These are phyloP conservation scores for Sebastes fasciatus DNA, from an alignment of 2,113 vertebrate species.

Conservation along the genomic window DNA sequence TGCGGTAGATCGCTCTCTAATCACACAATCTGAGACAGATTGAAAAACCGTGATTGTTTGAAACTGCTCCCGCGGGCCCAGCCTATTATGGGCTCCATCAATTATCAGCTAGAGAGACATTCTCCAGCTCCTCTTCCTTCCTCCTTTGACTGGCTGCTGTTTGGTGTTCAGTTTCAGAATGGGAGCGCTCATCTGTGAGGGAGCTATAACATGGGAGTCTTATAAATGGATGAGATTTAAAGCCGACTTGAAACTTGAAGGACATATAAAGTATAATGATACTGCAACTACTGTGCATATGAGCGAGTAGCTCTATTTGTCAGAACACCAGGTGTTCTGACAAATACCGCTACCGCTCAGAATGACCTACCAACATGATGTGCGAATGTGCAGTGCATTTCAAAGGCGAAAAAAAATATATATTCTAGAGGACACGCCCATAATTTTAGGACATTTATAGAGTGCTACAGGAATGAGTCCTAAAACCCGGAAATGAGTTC, in stretches of 20 bases:
- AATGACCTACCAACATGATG: too few species aligned
- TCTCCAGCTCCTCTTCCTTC: conserved; percentile 1
- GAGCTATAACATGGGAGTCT: neutral
- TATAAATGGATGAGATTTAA: conserved; percentile 16
- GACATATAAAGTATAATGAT: neutral
- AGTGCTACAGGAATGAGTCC: too few species aligned
- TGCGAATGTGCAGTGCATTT: too few species aligned
- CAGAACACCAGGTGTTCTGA: too few species aligned
- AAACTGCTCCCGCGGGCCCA: conserved; percentile 36
- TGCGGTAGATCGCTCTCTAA: conserved; percentile 46
- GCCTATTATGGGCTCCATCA: conserved; percentile 31
- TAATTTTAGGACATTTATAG: too few species aligned
- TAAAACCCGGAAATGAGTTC: too few species aligned
- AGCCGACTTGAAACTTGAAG: neutral
- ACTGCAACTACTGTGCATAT: neutral
- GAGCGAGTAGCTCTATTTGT: too few species aligned
- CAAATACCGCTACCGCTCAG: too few species aligned
- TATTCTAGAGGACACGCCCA: too few species aligned
- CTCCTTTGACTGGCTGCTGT: conserved; percentile 5
- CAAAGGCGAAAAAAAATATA: too few species aligned
- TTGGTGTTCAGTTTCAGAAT: conserved; percentile 14
- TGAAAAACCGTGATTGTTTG: conserved; percentile 54
- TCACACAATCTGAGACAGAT: conserved; percentile 64
- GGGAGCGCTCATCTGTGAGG: conserved; percentile 9
- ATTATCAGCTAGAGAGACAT: conserved; percentile 11